Evolutionary conservation across 1,140 invertebrate species (phyloP).

Genomic region (Palaemon carinicauda): DNA sequence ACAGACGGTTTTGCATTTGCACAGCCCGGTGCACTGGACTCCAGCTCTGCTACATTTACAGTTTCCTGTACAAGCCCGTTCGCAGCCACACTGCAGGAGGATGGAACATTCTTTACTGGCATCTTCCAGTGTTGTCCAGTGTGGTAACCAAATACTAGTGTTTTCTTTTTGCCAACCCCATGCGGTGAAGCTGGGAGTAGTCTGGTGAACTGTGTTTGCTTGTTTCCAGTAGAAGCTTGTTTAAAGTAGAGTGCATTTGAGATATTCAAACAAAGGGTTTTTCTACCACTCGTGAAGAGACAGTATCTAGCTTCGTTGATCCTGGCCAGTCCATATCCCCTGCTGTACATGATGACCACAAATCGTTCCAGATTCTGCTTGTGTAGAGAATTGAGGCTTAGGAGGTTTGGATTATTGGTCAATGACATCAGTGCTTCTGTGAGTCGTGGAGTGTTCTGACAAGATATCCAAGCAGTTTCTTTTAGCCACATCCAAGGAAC

Average conservation of each 20-base stretch:
- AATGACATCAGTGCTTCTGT: background rate
- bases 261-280: background rate
- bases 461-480: background rate
- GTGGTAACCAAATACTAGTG: background rate
- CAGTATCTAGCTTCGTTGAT: too few species aligned
- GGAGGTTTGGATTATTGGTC: background rate
- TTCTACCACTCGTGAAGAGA: background rate
- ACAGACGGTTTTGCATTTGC: too few species aligned
- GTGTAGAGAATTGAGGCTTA: background rate
- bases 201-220: constrained; percentile 10
- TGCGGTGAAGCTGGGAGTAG: background rate
- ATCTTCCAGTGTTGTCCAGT: constrained; percentile 17
- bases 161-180: background rate
- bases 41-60: too few species aligned
- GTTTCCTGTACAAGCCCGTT: too few species aligned
- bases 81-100: too few species aligned
- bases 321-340: too few species aligned
- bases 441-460: background rate
- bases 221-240: background rate
- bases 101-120: constrained; percentile 12
- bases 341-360: constrained; percentile 10
- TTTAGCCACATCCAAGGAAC: background rate
- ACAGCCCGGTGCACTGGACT: too few species aligned
- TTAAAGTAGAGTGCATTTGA: background rate
- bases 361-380: background rate